Conservation (phyloP, 1,140 invertebrate species). For the Semibalanus balanoides region DNA sequence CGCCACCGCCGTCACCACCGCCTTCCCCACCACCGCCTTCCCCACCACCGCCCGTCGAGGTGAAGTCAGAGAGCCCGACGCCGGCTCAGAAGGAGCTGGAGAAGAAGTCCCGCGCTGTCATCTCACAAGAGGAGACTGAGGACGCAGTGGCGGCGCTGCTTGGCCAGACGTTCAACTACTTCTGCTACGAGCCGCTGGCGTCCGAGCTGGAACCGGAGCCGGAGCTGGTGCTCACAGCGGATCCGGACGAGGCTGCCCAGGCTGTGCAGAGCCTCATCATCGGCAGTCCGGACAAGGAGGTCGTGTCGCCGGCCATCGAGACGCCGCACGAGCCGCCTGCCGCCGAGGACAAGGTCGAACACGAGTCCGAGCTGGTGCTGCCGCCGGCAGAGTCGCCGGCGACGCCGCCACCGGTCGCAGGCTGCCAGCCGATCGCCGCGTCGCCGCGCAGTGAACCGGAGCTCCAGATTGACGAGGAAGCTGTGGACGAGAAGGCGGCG, state of each 20-base stretch:
- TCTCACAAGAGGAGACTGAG: constrained; percentile 82
- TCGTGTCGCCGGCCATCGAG: background rate
- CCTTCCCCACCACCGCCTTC: too few relatives aligned
- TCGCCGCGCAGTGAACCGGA: constrained; percentile 1
- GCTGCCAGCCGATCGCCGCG: background rate
- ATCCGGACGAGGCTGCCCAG: constrained; percentile 2
- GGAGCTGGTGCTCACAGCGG: background rate
- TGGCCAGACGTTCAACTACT: constrained; percentile 6
- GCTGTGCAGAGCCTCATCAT: constrained; percentile 1
- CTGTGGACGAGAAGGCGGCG: background rate
- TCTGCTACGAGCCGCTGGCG: background rate
- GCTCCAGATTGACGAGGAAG: background rate
- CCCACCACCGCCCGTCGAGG: background rate
- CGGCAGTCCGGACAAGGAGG: background rate
- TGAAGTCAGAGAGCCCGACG: background rate
- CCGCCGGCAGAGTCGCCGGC: background rate
- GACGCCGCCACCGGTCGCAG: background rate
- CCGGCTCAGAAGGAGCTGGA: background rate
- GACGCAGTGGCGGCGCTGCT: constrained; percentile 75
- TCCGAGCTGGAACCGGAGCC: background rate
- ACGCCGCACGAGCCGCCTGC: background rate
- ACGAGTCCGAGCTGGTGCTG: background rate
- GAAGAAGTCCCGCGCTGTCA: constrained; percentile 48
- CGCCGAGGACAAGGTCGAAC: background rate
- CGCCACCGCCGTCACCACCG: too few relatives aligned